Base-by-base conservation (phyloP, 2,888 invertebrate genomes). In the Erynnis tages region DNA sequence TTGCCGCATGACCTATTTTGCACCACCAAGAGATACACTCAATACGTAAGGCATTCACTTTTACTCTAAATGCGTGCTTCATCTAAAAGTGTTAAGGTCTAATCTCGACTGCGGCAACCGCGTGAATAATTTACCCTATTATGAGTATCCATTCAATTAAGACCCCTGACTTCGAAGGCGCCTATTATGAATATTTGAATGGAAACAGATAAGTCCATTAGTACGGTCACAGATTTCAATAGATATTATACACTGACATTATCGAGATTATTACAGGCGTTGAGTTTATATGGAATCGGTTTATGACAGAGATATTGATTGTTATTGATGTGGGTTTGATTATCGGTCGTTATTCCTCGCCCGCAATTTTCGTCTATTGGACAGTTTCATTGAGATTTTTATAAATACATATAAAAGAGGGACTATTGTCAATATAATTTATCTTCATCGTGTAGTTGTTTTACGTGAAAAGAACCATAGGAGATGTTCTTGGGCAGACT, bases 91-190 rank as follows among this genome's bases (percentile, higher is more conserved):
- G 7, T 58, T 64, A 77, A 54, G 61, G 70, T 58, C 55, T 29
- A 65, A 46, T 66, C 53, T 74, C 25, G 58, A 40, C 50, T 66
- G 60, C 25, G 34, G 45, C 17, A 32, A 19, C 45, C 43, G 21
- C 46, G 53, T 66, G 66, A 71, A 73, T 76, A 69, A 75, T 71
- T 71, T 67, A 68, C 58, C 59, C 66, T 63, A 69, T 75, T 71
- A 71, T 69, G 68, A 68, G 65, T 68, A 65, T 65, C 70, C 65
- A 72, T 78, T 76, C 73, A 79, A 79, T 79, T 80, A 79, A 63
- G 66, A 66, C 63, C 63, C 66, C 66, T 67, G 69, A 73, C 72
- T 63, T 57, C 57, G 57, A 56, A 62, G 59, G 63, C 60, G 59
- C 57, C 57, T 65, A 66, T 67, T 65, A 65, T 66, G 60, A 65